Evolutionary conservation across 2,113 vertebrate genomes (phyloP).

Genomic region (Lasiurus cinereus): DNA sequence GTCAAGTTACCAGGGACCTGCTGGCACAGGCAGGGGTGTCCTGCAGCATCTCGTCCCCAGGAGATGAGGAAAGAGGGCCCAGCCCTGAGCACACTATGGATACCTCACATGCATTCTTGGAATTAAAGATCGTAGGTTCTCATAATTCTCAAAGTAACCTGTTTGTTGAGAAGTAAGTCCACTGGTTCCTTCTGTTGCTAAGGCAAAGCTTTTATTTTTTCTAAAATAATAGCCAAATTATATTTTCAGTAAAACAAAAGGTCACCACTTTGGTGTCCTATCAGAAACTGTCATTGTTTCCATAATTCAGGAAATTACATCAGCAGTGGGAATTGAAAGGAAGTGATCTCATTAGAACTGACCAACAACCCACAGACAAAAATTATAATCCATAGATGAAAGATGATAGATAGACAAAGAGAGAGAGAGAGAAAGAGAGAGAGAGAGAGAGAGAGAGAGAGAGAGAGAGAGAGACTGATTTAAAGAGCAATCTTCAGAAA

Average conservation of each 20-base stretch:
- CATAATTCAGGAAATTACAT: neutral
- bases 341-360: neutral
- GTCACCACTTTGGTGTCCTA: neutral
- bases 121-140: neutral
- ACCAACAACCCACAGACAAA: neutral
- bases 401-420: neutral
- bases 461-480: neutral
- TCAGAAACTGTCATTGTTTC: neutral
- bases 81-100: rapidly evolving
- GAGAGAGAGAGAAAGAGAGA: neutral
- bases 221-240: neutral
- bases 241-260: neutral
- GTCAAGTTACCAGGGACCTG: neutral
- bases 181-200: neutral
- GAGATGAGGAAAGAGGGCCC: neutral
- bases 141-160: neutral
- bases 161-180: neutral
- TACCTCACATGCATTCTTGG: neutral
- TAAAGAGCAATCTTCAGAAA: neutral
- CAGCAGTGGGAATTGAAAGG: neutral
- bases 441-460: too few species aligned
- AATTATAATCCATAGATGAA: neutral
- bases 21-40: neutral
- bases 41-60: neutral
- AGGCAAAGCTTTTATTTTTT: neutral